A percentile compares a stretch with the other conserved stretches of the same genome.
phyloP scores from a whole-genome alignment of 2,797 vertebrate genomes.

The Mus caroli region DNA sequence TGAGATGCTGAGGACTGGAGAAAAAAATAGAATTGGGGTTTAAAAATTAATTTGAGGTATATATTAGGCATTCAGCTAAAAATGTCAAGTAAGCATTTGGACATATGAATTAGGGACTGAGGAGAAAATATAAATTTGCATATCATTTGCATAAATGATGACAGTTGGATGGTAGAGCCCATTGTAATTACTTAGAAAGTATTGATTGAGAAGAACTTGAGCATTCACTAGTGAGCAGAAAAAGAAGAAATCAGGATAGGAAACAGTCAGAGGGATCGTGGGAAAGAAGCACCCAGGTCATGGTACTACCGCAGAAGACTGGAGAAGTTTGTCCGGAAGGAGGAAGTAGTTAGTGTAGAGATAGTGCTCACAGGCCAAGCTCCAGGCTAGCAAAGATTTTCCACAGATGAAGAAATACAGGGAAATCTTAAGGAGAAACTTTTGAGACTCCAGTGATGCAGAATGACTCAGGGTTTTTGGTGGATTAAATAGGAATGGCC shows the following conservation, averaged over 20 bases:
- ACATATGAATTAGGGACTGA: constrained; percentile 10
- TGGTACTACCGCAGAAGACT: background rate
- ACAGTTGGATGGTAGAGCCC: background rate
- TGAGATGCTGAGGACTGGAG: background rate
- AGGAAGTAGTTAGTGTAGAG: background rate
- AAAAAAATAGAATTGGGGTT: constrained; percentile 21
- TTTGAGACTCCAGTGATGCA: background rate
- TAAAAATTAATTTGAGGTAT: constrained; percentile 12
- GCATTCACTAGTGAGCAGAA: background rate
- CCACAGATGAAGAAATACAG: background rate
- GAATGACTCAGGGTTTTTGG: background rate
- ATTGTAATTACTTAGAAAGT: background rate
- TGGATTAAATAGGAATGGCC: background rate
- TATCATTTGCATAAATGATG: background rate
- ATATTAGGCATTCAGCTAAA: background rate
- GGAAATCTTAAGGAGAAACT: background rate
- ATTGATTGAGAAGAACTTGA: background rate
- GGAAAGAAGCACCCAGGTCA: background rate
- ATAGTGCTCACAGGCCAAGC: background rate
- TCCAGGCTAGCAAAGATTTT: background rate
- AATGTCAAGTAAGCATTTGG: constrained; percentile 41
- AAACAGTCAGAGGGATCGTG: background rate
- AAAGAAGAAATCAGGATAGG: constrained; percentile 6
- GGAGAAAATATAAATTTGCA: background rate
- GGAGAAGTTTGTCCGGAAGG: background rate